Evolutionary conservation across 1,140 invertebrate genomes (phyloP).

Genomic region (Caerostris extrusa): DNA sequence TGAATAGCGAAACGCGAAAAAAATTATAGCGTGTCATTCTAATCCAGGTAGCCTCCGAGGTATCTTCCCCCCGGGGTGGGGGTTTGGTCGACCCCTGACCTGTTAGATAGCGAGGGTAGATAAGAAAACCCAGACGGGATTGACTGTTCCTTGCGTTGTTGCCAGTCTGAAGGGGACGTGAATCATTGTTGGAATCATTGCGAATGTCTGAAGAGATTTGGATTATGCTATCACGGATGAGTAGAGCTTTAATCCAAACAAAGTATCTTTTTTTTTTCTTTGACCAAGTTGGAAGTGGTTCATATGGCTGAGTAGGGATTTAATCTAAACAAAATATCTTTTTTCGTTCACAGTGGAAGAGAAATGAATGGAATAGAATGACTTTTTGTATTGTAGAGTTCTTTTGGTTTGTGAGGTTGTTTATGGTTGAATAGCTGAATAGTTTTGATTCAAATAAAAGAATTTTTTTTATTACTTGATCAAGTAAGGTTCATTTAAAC

Average conservation of each 20-base stretch:
- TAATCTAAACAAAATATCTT: background rate
- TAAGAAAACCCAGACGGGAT: constrained; percentile 15
- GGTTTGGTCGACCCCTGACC: constrained; percentile 18
- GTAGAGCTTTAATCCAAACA: constrained; percentile 46
- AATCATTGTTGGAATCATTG: background rate
- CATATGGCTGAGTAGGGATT: background rate
- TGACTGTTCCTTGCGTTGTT: background rate
- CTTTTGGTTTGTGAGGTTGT: too few species aligned
- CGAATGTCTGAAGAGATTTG: constrained; percentile 39
- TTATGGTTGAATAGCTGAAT: too few species aligned
- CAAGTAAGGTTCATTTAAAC: too few species aligned
- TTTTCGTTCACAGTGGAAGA: too few species aligned
- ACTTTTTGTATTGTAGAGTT: too few species aligned
- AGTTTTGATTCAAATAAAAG: too few species aligned
- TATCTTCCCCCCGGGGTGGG: background rate
- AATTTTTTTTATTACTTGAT: too few species aligned
- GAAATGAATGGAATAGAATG: too few species aligned
- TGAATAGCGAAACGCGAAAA: constrained; percentile 17
- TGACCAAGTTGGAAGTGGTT: background rate
- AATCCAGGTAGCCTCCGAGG: constrained; percentile 23
- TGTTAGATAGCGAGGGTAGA: constrained; percentile 15
- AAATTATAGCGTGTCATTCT: constrained; percentile 54
- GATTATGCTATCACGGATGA: constrained; percentile 4
- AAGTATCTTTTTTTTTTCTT: background rate
- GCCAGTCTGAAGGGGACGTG: background rate